A percentile compares a stretch with the other conserved stretches of the same genome.
Conservation (phyloP, 2,113 vertebrate genomes). For the Pardalotus punctatus region DNA sequence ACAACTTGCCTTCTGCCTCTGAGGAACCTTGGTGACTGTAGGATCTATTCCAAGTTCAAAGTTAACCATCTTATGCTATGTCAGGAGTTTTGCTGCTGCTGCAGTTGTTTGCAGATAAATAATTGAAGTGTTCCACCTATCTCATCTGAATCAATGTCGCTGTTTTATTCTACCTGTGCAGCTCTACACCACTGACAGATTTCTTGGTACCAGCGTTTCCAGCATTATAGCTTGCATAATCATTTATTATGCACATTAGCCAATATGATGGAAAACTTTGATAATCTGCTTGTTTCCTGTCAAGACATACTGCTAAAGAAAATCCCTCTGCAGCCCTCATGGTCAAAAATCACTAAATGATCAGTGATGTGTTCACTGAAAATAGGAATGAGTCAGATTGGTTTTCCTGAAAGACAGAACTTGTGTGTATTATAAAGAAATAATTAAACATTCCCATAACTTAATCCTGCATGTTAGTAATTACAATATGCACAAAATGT, state of each 20-base stretch:
- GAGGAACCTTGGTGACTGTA: not conserved
- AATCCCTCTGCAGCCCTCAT: not conserved
- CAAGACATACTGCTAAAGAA: not conserved
- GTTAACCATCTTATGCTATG: not conserved
- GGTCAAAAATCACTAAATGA: not conserved
- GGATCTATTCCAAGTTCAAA: constrained; percentile 18
- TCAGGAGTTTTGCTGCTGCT: constrained; percentile 12
- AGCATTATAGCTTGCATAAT: not conserved
- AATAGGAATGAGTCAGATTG: not conserved
- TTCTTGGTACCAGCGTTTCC: not conserved
- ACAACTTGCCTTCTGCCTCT: constrained; percentile 17
- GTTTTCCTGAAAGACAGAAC: not conserved
- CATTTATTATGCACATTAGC: not conserved
- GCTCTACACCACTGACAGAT: not conserved
- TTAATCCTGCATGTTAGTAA: not conserved
- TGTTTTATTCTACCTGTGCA: not conserved
- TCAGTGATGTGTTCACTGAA: not conserved
- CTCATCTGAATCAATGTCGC: not conserved
- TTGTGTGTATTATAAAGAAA: not conserved
- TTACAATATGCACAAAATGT: not conserved
- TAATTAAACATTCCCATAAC: not conserved
- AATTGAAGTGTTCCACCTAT: constrained; percentile 18
- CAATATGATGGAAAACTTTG: not conserved
- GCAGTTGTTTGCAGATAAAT: not conserved
- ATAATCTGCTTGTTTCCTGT: not conserved